Evolutionary conservation across 2,113 vertebrate species (phyloP).

Genomic region (Pedionomus torquatus): DNA sequence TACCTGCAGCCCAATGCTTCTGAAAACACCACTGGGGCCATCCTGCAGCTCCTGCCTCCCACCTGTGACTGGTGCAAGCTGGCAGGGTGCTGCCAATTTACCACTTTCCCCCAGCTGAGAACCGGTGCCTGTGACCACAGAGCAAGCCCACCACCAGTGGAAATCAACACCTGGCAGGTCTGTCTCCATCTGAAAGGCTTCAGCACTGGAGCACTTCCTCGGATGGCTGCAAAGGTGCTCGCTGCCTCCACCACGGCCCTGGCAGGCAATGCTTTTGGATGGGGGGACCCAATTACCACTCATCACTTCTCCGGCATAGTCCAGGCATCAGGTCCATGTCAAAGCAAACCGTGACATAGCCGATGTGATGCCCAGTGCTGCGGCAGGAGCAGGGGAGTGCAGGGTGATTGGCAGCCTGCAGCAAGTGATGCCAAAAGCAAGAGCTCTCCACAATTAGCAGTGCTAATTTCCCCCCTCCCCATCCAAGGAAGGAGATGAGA

Average conservation of each 20-base stretch:
- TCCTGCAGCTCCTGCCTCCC: background rate
- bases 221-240: background rate
- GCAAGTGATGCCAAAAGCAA: background rate
- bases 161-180: background rate
- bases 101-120: background rate
- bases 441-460: background rate
- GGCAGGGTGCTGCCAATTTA: background rate
- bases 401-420: background rate
- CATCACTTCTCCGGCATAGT: background rate
- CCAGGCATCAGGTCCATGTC: background rate
- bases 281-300: background rate
- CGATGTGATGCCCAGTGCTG: background rate
- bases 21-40: background rate
- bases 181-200: background rate
- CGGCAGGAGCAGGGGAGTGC: background rate
- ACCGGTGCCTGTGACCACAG: background rate
- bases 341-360: background rate
- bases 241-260: background rate
- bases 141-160: background rate
- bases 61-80: background rate
- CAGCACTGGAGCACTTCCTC: background rate
- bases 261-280: background rate
- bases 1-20: background rate
- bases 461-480: fast-evolving
- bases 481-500: fast-evolving